A percentile compares a stretch with the other conserved stretches of the same genome.
phyloP scores from a whole-genome alignment of 2,797 vertebrate species.

The Rhinogobio ventralis region DNA sequence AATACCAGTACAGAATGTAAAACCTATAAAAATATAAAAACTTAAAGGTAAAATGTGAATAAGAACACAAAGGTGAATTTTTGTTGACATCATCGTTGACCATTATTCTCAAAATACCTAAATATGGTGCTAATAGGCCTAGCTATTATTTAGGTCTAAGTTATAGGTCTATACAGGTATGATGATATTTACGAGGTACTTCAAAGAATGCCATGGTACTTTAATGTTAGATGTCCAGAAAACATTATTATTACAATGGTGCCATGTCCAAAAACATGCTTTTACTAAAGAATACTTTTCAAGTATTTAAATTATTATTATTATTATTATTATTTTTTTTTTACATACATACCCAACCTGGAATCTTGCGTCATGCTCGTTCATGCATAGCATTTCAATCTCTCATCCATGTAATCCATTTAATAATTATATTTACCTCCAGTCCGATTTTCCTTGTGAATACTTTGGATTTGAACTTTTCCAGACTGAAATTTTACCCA shows the following conservation, averaged over 20 bases:
- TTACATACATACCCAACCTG: not conserved
- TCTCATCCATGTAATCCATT: conserved; percentile 18
- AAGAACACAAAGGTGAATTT: not conserved
- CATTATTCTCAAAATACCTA: not conserved
- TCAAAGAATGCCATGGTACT: not conserved
- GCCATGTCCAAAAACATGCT: too few species aligned
- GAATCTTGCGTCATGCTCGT: not conserved
- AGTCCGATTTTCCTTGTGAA: conserved; percentile 63
- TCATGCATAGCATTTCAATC: conserved; percentile 15
- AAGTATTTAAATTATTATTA: too few species aligned
- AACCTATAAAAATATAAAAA: not conserved
- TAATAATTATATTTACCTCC: conserved; percentile 41
- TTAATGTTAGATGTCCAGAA: not conserved
- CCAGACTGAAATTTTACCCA: conserved; percentile 73
- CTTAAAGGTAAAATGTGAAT: not conserved
- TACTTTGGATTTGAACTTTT: conserved; percentile 65
- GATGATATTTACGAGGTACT: not conserved
- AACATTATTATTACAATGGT: not conserved
- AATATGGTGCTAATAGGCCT: not conserved
- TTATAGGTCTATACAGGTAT: not conserved
- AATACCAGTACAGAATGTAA: not conserved
- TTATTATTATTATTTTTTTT: not conserved
- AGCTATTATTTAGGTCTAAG: not conserved
- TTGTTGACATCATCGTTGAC: not conserved
- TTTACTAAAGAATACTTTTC: too few species aligned